Base-by-base conservation (phyloP, 2,113 vertebrate species). In the Mustela nigripes region DNA sequence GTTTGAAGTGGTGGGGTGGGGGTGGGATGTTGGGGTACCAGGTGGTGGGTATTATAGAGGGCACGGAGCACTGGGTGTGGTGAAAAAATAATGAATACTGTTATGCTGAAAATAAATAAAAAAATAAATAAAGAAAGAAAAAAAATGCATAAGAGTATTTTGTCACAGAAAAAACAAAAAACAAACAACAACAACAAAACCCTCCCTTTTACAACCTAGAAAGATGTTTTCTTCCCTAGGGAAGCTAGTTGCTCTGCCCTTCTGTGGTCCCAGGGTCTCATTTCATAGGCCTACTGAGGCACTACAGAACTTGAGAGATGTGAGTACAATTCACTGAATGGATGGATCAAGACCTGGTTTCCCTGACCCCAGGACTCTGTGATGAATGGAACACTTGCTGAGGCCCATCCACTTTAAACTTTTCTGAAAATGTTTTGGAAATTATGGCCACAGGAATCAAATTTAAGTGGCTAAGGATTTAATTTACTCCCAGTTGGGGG, bases 361-460 rank as follows among this genome's bases (percentile, higher is more conserved):
- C 92, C 45, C 36, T 42, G 45, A 0, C 16, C 28, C 42, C 7
- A n/a, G 84, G 33, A 71, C 39, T 50, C 33, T 58, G 88, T 14
- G 62, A 78, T 31, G 42, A 81, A 33, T 11, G 21, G 85, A 36
- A 83, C 1, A 18, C 73, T 90, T 9, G 18, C 89, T 78, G 39
- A 67, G 74, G 71, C 67, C 76, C 15, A n/a, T 11, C 71, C 26
- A 84, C n/a, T 94, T 82, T 73, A 50, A 15, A 45, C 56, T 83
- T 86, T 56, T n/a, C 76, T 65, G 18, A 79, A 56, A 58, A 88
- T 4, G 14, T 73, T 93, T 95, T 89, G 11, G 53, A 82, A 96
- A 93, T 91, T 18, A 82, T 96, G 91, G 89, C 60, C 63, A 56
- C 53, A 84, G 48, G n/a, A 93, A 93, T 91, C 73, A 36, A 86